Evolutionary conservation across 2,888 invertebrate genomes (phyloP), one percentile per base, ranked within the genome.

Genomic region (Microctonus aethiopoides): DNA sequence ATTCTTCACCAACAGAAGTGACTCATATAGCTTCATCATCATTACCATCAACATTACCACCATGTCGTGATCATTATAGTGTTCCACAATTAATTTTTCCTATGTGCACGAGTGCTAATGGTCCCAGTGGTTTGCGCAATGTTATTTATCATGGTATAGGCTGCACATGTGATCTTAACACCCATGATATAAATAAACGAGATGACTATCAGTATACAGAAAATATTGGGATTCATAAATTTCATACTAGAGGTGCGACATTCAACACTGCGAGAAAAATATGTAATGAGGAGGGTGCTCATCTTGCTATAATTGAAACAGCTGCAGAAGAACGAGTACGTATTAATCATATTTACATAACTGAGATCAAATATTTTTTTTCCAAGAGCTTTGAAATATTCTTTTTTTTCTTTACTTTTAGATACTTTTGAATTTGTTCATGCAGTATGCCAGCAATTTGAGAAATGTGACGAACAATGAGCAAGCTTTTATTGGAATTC

Each of bases 191-290:
- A 4, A 67, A 70, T 24, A 73, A 75, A 26, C 79, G 82, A 41
- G 81, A 81, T 66, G 84, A 84, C 74, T 85, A 85, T 74, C 73
- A 20, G 36, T 80, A 81, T 70, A 78, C 77, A 16, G 74, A 76
- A 0, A 81, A 81, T 24, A 72, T 83, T 16, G 84, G 85, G 6
- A 78, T 77, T 9, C 81, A 83, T 72, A 84, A 85, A 74, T 72
- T 84, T 10, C 84, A 83, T 68, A 81, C 80, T 24, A 76, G 78
- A 9, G 80, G 80, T 5, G 74, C 74, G 36, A 77, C 68, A 11
- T 83, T 83, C 82, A 85, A 85, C 72, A 78, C 78, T 2, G 83
- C 84, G 3, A 74, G 83, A 20, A 84, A 82, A 68, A 66, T 80
- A 54, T 83, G 84, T 74, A 83, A 77, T 74, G 81, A 83, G 54